Evolutionary conservation across 2,888 invertebrate genomes (phyloP).

Genomic region (Agrypnus murinus): DNA sequence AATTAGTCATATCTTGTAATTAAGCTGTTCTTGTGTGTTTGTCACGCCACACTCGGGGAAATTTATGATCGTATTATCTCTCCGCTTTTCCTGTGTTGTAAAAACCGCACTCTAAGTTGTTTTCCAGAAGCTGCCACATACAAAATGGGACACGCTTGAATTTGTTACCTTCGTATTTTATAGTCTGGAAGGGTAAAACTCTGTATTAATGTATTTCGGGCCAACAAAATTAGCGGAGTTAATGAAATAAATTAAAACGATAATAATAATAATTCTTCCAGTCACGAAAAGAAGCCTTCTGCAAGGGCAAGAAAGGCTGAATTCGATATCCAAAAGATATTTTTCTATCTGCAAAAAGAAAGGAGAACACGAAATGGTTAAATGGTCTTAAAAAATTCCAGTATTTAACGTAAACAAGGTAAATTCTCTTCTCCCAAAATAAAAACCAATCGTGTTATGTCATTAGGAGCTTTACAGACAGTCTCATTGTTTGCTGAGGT

Average conservation of each 20-base stretch:
- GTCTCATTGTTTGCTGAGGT: conserved; percentile 42
- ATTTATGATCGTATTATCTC: conserved; percentile 49
- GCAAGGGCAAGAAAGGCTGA: too few species aligned
- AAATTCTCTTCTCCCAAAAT: conserved; percentile 5
- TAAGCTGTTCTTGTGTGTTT: conserved; percentile 49
- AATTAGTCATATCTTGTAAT: conserved; percentile 51
- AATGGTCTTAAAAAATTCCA: not conserved
- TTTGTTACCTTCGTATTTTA: conserved; percentile 23
- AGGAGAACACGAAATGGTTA: too few species aligned
- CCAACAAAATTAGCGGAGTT: too few species aligned
- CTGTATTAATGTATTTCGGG: not conserved
- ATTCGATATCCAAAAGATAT: too few species aligned
- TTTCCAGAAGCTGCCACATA: conserved; percentile 29
- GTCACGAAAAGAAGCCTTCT: too few species aligned
- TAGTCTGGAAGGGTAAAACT: conserved; percentile 1
- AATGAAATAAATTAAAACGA: too few species aligned
- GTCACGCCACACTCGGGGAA: conserved; percentile 45
- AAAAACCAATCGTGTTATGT: conserved; percentile 45
- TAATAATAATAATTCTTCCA: too few species aligned
- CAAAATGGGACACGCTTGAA: conserved; percentile 31
- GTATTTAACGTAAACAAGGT: conserved; percentile 18
- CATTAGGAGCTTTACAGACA: conserved; percentile 54
- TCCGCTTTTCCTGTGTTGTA: conserved; percentile 39
- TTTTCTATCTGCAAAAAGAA: too few species aligned
- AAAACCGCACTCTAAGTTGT: conserved; percentile 40